phyloP scores from a whole-genome alignment of 1,140 invertebrate species.

The Ips nitidus region DNA sequence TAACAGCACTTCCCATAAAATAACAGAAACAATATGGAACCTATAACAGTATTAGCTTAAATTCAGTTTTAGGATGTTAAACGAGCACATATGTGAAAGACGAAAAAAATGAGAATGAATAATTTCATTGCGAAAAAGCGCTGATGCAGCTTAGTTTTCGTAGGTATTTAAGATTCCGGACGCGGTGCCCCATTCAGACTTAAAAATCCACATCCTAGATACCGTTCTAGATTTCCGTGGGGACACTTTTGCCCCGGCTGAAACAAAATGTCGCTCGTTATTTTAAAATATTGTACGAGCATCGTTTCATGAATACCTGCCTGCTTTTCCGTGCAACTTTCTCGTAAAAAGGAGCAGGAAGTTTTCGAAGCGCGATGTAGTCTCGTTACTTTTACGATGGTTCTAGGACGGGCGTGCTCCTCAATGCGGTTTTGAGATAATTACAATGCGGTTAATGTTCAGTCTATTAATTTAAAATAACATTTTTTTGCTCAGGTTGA shows the following conservation, averaged over 20 bases:
- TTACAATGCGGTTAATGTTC: too few relatives aligned
- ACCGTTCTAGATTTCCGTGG: conserved; percentile 30
- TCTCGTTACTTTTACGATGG: too few relatives aligned
- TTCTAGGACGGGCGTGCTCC: too few relatives aligned
- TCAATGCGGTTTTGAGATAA: too few relatives aligned
- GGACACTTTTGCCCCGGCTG: conserved; percentile 29
- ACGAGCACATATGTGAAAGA: background rate
- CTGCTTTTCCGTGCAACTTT: background rate
- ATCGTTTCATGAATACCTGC: conserved; percentile 15
- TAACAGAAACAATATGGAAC: too few relatives aligned
- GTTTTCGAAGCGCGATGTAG: too few relatives aligned
- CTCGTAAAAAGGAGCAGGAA: background rate
- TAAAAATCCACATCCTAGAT: conserved; percentile 30
- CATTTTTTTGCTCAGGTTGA: too few relatives aligned
- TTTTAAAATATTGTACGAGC: conserved; percentile 33
- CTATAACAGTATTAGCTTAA: too few relatives aligned
- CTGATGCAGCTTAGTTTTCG: conserved; percentile 2
- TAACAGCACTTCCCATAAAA: conserved; percentile 9
- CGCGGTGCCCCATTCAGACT: conserved; percentile 20
- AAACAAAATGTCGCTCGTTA: conserved; percentile 33
- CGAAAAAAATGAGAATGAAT: background rate
- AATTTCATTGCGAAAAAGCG: background rate
- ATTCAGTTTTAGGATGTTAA: background rate
- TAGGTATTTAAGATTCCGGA: conserved; percentile 14
- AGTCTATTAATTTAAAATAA: too few relatives aligned